phyloP scores from a whole-genome alignment of 2,113 vertebrate species.

The Sander lucioperca region DNA sequence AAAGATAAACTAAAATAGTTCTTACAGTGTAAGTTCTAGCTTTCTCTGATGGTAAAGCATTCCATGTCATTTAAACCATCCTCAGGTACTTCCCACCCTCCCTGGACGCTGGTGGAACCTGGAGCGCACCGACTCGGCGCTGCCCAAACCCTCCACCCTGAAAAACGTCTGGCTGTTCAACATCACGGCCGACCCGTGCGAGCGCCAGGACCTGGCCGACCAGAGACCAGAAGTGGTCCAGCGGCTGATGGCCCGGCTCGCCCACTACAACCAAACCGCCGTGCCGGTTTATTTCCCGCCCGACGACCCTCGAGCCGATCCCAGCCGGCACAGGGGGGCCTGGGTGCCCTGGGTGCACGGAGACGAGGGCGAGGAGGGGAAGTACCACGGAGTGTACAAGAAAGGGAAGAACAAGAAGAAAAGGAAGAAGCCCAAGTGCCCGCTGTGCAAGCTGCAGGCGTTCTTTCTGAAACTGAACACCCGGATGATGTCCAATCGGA shows the following conservation, averaged over 20 bases:
- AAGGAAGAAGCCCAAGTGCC: slow-evolving; percentile 87
- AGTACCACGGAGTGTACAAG: slow-evolving; percentile 74
- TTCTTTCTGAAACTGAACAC: slow-evolving; percentile 94
- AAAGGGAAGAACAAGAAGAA: slow-evolving; percentile 74
- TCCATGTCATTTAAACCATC: slow-evolving; percentile 17
- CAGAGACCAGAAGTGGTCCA: slow-evolving; percentile 89
- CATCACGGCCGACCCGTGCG: slow-evolving; percentile 93
- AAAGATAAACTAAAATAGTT: too few relatives aligned
- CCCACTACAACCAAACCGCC: slow-evolving; percentile 90
- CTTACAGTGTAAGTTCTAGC: too few relatives aligned
- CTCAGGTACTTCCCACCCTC: slow-evolving; percentile 89
- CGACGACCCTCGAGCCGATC: slow-evolving; percentile 92
- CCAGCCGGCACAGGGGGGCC: slow-evolving; percentile 86
- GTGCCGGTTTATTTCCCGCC: slow-evolving; percentile 92
- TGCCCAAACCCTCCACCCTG: slow-evolving; percentile 35
- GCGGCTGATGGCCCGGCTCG: slow-evolving; percentile 87
- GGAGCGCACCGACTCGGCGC: slow-evolving; percentile 81
- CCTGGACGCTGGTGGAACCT: slow-evolving; percentile 96
- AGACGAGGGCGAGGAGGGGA: slow-evolving; percentile 75
- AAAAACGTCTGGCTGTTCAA: slow-evolving; percentile 94
- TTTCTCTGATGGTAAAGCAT: too few relatives aligned
- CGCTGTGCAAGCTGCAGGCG: slow-evolving; percentile 89
- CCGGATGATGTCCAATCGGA: slow-evolving; percentile 91
- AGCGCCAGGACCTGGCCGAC: slow-evolving; percentile 88
- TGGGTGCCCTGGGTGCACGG: slow-evolving; percentile 94